Percentiles rank a stretch among this genome's conserved stretches.
phyloP scores from a whole-genome alignment of 92 coral and sea anemone species.

The Zoanthus sansibaricus region DNA sequence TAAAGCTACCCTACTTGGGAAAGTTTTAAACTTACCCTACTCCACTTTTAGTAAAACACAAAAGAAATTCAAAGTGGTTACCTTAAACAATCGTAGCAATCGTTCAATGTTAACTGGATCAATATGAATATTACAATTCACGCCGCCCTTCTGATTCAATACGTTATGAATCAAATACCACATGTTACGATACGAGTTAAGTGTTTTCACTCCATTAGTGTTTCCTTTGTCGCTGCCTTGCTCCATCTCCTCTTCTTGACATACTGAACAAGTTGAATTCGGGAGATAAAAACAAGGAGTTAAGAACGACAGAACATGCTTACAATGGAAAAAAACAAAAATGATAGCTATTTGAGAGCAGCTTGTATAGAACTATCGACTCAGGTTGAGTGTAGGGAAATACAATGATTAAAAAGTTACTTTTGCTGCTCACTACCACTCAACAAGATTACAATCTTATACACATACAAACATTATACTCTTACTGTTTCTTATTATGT shows the following conservation, averaged over 20 bases:
- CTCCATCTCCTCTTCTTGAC: conserved; percentile 12
- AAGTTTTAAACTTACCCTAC: neutral
- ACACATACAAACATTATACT: too few species aligned
- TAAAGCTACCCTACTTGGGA: too few species aligned
- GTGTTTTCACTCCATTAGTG: neutral
- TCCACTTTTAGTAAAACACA: neutral
- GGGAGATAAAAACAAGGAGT: neutral
- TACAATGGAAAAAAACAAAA: neutral
- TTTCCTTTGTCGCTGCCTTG: neutral
- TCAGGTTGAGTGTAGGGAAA: too few species aligned
- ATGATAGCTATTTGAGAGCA: neutral
- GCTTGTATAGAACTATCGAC: neutral
- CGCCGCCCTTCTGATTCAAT: neutral
- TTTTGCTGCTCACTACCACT: too few species aligned
- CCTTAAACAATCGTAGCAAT: conserved; percentile 25
- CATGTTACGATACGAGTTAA: conserved; percentile 14
- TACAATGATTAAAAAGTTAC: too few species aligned
- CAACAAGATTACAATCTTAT: too few species aligned
- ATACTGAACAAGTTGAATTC: neutral
- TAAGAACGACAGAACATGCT: neutral
- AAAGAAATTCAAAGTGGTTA: neutral
- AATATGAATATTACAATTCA: neutral
- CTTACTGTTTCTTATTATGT: too few species aligned
- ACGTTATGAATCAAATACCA: conserved; percentile 19
- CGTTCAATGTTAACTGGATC: neutral